Percentiles rank a stretch among this genome's conserved stretches.
These are phyloP conservation scores for Phaetusa simplex DNA, from an alignment of 2,113 vertebrate genomes.

Conservation along the genomic window DNA sequence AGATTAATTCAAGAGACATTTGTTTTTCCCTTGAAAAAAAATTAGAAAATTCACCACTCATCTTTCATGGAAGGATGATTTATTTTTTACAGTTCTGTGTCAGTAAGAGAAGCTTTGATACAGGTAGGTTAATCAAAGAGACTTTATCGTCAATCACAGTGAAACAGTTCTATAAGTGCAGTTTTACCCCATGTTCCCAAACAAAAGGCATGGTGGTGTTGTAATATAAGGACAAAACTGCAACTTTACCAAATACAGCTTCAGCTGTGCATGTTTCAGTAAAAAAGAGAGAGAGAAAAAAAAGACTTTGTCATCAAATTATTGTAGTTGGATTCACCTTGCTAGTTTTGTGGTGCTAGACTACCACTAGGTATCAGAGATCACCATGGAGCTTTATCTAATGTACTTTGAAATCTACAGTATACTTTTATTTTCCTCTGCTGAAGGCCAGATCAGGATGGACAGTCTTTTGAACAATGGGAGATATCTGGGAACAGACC, in stretches of 20 bases:
- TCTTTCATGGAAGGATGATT: constrained; percentile 36
- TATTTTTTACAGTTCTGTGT: constrained; percentile 14
- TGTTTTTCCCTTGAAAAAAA: constrained; percentile 16
- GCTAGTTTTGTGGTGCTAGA: background rate
- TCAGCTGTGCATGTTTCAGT: background rate
- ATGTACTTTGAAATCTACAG: background rate
- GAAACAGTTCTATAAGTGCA: background rate
- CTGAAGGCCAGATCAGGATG: background rate
- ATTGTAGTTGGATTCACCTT: background rate
- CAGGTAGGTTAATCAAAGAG: constrained; percentile 16
- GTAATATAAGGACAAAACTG: background rate
- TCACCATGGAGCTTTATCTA: background rate
- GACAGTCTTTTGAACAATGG: background rate
- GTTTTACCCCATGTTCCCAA: background rate
- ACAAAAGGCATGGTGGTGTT: background rate
- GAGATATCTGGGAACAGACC: background rate
- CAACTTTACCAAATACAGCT: background rate
- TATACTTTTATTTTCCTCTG: background rate
- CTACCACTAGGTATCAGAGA: background rate
- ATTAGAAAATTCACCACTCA: background rate
- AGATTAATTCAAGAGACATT: background rate
- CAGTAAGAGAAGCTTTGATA: background rate
- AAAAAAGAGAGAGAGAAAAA: background rate
- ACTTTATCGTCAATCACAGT: constrained; percentile 28
- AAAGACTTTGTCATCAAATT: background rate